phyloP scores from a whole-genome alignment of 1,140 invertebrate genomes.

The Platorchestia sp. region DNA sequence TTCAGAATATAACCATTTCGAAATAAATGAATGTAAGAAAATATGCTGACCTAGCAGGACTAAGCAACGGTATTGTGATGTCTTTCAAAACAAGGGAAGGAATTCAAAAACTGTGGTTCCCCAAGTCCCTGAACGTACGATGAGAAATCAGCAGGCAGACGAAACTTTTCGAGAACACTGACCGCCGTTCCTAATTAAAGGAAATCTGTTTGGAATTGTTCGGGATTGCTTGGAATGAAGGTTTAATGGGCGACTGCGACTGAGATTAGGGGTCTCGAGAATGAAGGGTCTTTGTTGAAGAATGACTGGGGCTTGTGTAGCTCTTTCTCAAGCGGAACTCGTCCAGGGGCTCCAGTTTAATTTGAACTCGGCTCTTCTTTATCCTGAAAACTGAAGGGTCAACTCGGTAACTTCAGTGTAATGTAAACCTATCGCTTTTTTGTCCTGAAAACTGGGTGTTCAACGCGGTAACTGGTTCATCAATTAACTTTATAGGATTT shows the following conservation, averaged over 20 bases:
- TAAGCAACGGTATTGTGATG: background rate
- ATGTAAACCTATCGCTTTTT: no score
- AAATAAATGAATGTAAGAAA: background rate
- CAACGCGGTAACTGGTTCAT: no score
- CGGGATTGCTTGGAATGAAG: constrained; percentile 18
- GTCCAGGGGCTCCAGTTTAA: background rate
- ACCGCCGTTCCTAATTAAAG: constrained; percentile 12
- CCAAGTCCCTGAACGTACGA: background rate
- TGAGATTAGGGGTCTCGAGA: background rate
- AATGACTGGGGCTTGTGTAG: background rate
- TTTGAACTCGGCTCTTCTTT: background rate
- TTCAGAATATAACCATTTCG: background rate
- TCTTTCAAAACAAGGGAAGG: background rate
- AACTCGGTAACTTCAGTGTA: no score
- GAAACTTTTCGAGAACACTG: constrained; percentile 13
- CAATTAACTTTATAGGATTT: no score
- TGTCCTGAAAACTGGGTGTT: no score
- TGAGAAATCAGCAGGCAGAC: background rate
- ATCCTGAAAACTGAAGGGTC: background rate
- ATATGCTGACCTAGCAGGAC: no score
- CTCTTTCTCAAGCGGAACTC: background rate
- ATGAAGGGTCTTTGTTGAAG: background rate
- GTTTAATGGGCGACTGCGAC: background rate
- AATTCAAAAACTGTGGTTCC: background rate
- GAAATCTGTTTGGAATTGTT: constrained; percentile 53